Evolutionary conservation across 1,140 invertebrate genomes (phyloP).

Genomic region (Drosophila nigromelanica): DNA sequence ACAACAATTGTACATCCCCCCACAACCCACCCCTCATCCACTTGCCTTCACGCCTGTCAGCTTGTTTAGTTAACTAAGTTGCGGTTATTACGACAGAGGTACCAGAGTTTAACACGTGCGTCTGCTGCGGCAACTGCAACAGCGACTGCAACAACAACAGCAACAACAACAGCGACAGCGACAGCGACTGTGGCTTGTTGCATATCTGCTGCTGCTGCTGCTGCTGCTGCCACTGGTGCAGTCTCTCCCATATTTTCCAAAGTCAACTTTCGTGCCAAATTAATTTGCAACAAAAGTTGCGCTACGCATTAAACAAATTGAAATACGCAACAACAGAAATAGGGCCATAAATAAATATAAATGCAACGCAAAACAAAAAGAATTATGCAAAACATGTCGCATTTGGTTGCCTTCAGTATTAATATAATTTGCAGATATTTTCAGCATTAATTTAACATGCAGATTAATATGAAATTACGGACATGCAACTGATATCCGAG

Average conservation of each 20-base stretch:
- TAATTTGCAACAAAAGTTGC: constrained; percentile 81
- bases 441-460: constrained; percentile 37
- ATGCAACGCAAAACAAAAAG: constrained; percentile 4
- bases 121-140: not conserved
- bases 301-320: constrained; percentile 69
- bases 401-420: constrained; percentile 19
- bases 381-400: constrained; percentile 3
- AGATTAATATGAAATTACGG: constrained; percentile 41
- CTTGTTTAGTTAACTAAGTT: constrained; percentile 82
- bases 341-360: constrained; percentile 10
- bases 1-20: constrained; percentile 13
- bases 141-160: not conserved
- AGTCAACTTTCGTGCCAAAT: constrained; percentile 76
- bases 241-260: constrained; percentile 54
- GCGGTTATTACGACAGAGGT: constrained; percentile 72
- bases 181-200: not conserved
- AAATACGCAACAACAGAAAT: constrained; percentile 62
- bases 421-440: constrained; percentile 12
- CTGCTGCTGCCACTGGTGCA: not conserved
- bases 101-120: constrained; percentile 44
- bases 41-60: constrained; percentile 55
- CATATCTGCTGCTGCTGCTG: not conserved
- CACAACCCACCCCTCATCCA: not conserved
- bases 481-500: not conserved
- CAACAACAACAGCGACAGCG: not conserved